Evolutionary conservation across 2,888 invertebrate genomes (phyloP), one percentile per base, ranked within the genome.

Genomic region (Empis livida): DNA sequence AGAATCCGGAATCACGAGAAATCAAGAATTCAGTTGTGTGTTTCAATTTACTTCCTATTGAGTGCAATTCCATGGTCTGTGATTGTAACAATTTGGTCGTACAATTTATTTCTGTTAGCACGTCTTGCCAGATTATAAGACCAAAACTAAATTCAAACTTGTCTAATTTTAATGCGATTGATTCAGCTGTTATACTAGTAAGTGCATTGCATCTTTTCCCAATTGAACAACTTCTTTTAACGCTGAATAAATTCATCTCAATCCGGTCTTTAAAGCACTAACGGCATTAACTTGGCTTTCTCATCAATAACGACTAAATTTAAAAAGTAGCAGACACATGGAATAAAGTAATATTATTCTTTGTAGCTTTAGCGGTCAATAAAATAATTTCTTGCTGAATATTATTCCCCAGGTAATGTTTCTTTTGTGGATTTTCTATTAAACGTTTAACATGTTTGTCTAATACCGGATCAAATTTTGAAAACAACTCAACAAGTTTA

Each of bases 221-320:
- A 39, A 16, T 39, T 16, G 20, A 20, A 20, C 20, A 5, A 20
- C 17, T 39, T 39, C 38, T 39, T 39, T 39, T 39, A 39, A 39
- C 38, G 38, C 38, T 16, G 38, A 39, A 39, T 39, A 39, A 39
- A 39, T 39, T 4, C 38, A 16, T 39, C 16, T 39, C 17, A 39
- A 16, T 39, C 38, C 15, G 38, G 16, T 16, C 15, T 39, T 39
- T 16, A 39, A 39, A 39, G 38, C 38, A 39, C 16, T 39, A 39
- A 39, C 38, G 17, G 38, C 38, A 39, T 39, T 39, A 39, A 39
- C 38, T 16, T 39, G 38, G 38, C 38, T 39, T 39, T 39, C 38
- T 16, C 20, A 20, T 20, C 20, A 5, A 20, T 20, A 20, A 20
- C 20, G 20, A 20, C 5, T 20, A 20, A 20, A 20, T 20, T 20